Evolutionary conservation across 2,113 vertebrate species (phyloP).

Genomic region (Macroglossus sobrinus): DNA sequence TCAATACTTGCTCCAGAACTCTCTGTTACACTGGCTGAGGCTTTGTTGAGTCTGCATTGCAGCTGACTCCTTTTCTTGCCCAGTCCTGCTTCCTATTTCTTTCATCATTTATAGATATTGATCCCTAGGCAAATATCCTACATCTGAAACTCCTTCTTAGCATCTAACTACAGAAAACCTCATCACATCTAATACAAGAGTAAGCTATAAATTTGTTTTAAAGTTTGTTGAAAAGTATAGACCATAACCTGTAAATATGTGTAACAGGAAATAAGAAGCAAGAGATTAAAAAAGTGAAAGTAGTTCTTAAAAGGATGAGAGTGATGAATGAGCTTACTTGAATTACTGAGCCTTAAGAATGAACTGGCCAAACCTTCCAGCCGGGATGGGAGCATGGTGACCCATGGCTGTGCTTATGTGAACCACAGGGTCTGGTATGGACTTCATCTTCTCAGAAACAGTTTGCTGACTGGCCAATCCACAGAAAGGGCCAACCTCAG

Average conservation of each 20-base stretch:
- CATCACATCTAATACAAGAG: not conserved
- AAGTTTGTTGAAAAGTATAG: not conserved
- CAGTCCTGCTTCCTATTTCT: not conserved
- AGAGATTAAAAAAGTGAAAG: not conserved
- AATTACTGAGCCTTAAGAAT: not conserved
- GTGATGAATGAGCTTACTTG: not conserved
- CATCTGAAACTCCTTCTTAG: not conserved
- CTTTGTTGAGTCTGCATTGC: not conserved
- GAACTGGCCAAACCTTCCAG: not conserved
- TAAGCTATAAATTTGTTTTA: not conserved
- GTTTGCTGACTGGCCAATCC: not conserved
- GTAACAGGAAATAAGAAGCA: not conserved
- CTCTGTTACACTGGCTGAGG: not conserved
- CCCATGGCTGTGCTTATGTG: not conserved
- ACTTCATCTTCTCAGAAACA: not conserved
- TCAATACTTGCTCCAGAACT: not conserved
- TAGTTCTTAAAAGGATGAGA: not conserved
- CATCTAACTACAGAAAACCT: not conserved
- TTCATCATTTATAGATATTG: not conserved
- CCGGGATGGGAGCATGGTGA: not conserved
- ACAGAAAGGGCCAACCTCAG: not conserved
- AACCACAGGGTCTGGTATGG: not conserved
- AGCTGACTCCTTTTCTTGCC: not conserved
- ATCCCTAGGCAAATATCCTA: not conserved
- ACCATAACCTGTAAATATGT: not conserved